Base-by-base conservation (phyloP, 2,888 invertebrate species). In the Endotricha flammealis region DNA sequence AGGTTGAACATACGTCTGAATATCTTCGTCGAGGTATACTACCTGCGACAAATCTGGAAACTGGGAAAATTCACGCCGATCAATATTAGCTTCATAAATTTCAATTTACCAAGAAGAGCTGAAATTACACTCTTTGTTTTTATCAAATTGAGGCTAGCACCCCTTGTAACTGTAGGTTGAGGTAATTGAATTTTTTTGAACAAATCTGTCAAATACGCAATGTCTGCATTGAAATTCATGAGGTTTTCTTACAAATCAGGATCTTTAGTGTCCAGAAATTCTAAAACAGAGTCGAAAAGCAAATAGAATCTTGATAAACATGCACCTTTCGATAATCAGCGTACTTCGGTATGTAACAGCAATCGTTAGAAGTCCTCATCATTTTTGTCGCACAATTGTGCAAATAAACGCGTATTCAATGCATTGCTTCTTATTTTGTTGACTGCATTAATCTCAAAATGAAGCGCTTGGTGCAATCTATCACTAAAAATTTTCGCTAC, bases 41-140 rank as follows among this genome's bases (percentile, higher is more conserved):
- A 34, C 38, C 43, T 40, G 42, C 16, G 42, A 42, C 32, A 42
- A 40, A 36, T 54, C 50, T 40, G 49, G 37, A 36, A 54, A 57
- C 45, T 57, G 32, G 44, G 45, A 55, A 48, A 56, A 52, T 53
- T 55, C 48, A 42, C 52, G 35, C 44, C 46, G 46, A 39, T 50
- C 38, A 50, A 57, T 56, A 31, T 53, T 55, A n/a, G 46, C 50
- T 56, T 57, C 48, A 54, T 52, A 41, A 55, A 42, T 40, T 52
- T 53, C 31, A 53, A 34, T 52, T 41, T 53, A 29, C 38, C 53
- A 48, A 53, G 42, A 52, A 57, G 54, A 27, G 44, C 49, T 42
- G 51, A 46, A 45, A 57, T 42, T 30, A 52, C 39, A 30, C 41
- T 37, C 50, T 53, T 53, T 44, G 47, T 53, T 51, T 55, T 53